Conservation (phyloP, 2,797 vertebrate genomes). For the Allobates femoralis region DNA sequence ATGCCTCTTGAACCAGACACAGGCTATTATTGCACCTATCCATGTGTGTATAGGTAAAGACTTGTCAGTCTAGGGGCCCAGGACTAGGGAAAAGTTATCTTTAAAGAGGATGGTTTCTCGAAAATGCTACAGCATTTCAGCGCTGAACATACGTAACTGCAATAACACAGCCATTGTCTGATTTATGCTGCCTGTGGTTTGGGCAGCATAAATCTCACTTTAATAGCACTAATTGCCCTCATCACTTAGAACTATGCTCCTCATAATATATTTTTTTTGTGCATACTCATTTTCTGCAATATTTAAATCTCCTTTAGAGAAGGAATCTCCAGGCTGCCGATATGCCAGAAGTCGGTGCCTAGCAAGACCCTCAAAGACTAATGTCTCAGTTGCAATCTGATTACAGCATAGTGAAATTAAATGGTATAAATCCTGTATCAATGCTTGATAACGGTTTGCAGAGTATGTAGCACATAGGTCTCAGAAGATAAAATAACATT, state of each 20-base stretch:
- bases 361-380: not conserved
- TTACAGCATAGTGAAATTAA: not conserved
- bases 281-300: not conserved
- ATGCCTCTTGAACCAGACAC: too few species aligned
- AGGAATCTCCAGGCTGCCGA: not conserved
- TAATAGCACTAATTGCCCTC: not conserved
- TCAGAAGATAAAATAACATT: not conserved
- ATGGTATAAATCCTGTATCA: not conserved
- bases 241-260: not conserved
- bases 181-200: too few species aligned
- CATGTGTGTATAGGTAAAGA: too few species aligned
- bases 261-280: not conserved
- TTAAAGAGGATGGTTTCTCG: too few species aligned
- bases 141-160: too few species aligned
- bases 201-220: too few species aligned
- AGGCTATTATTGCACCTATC: too few species aligned
- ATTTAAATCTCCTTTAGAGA: not conserved
- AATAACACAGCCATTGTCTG: too few species aligned
- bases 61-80: too few species aligned
- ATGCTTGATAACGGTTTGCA: not conserved
- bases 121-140: too few species aligned
- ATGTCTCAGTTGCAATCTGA: not conserved
- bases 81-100: too few species aligned
- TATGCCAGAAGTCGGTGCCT: not conserved
- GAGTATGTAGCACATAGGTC: not conserved